Evolutionary conservation across 2,797 vertebrate genomes (phyloP), one percentile per base, ranked within the genome.

Genomic region (Sebastes cheni): DNA sequence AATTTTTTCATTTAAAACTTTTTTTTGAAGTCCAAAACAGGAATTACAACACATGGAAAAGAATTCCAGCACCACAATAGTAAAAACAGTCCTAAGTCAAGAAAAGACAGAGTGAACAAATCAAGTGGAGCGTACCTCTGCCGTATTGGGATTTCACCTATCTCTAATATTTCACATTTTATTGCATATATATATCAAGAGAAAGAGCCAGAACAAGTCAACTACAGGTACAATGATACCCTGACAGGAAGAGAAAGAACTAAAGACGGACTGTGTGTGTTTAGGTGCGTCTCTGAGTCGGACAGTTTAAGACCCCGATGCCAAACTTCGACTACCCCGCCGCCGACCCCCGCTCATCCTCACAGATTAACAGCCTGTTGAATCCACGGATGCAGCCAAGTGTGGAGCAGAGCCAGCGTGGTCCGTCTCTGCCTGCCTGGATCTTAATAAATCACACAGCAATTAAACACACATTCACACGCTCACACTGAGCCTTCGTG

Each of bases 321-420:
- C 60, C 52, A 62, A 75, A 56, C 22, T 60, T 39, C 11, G 5
- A 23, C 59, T 25, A n/a, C 4, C 46, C 50, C 42, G n/a, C 34
- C 7, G 2, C 69, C 3, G 74, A 79, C 77, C 52, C 66, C 23
- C 8, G 8, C 89, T 88, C 89, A 83, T 89, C 86, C 85, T 86
- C 56, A 10, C 86, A 87, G 83, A 93, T 86, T 79, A 90, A 86
- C 62, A 67, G 80, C 80, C 82, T 91, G 88, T 68, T 73, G 77
- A 81, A 82, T 72, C 29, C 39, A 39, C 34, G 6, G 65, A 72
- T 42, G 75, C 42, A 83, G 91, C 82, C 87, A 88, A 75, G 78
- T 70, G 67, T 50, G 73, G 78, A 88, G 29, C 65, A 14, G 59
- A 79, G 82, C 72, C 84, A 82, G 65, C 22, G 1, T 56, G 36